These are phyloP conservation scores for Matsumurasca onukii DNA, from an alignment of 1,140 invertebrate genomes.

Conservation along the genomic window DNA sequence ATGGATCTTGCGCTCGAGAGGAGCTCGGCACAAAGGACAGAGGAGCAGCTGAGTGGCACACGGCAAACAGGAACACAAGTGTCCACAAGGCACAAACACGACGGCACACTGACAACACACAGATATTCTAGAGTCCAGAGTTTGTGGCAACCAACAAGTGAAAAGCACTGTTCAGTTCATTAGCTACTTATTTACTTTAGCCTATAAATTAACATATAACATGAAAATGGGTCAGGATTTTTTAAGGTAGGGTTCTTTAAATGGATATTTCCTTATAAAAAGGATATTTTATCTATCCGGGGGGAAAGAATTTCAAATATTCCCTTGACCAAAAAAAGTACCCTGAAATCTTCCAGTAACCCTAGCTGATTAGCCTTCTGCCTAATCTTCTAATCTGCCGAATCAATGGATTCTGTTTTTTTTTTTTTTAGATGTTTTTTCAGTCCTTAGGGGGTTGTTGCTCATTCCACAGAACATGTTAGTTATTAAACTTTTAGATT, in stretches of 20 bases:
- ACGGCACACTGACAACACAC: slow-evolving; percentile 68
- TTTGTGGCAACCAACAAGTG: not conserved
- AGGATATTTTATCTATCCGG: too few species aligned
- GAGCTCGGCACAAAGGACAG: slow-evolving; percentile 75
- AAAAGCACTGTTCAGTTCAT: not conserved
- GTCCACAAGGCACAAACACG: slow-evolving; percentile 83
- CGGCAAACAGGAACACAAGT: slow-evolving; percentile 73
- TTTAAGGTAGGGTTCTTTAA: not conserved
- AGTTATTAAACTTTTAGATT: too few species aligned
- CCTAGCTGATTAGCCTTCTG: too few species aligned
- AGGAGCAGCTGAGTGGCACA: slow-evolving; percentile 61
- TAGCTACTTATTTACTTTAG: not conserved
- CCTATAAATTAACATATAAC: too few species aligned
- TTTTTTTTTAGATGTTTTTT: too few species aligned
- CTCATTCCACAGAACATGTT: too few species aligned
- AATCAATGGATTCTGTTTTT: too few species aligned
- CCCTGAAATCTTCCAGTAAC: too few species aligned
- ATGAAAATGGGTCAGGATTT: not conserved
- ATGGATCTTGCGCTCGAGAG: slow-evolving; percentile 31
- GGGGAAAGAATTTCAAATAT: too few species aligned
- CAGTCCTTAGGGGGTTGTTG: too few species aligned
- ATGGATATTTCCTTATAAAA: not conserved
- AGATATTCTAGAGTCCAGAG: slow-evolving; percentile 41
- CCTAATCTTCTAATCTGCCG: too few species aligned
- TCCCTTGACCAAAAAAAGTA: too few species aligned